phyloP scores from a whole-genome alignment of 1,140 invertebrate genomes.

The Myzus persicae region DNA sequence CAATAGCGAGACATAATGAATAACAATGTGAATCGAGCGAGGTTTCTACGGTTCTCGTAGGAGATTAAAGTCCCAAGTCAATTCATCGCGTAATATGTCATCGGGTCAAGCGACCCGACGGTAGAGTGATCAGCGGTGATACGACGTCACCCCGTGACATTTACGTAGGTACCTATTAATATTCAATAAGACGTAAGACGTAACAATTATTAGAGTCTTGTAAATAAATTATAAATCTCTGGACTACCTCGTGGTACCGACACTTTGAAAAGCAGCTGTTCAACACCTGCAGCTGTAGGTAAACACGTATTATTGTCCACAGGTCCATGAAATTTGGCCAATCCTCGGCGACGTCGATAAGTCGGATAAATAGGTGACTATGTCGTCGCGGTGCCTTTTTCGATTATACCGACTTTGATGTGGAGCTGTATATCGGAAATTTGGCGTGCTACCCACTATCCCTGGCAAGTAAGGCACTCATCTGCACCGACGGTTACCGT shows the following conservation, averaged over 20 bases:
- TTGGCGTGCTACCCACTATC: not conserved
- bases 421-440: not conserved
- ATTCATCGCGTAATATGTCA: not conserved
- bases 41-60: too few species aligned
- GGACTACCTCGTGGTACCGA: too few species aligned
- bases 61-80: too few species aligned
- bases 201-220: too few species aligned
- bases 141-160: too few species aligned
- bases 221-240: too few species aligned
- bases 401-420: not conserved
- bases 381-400: not conserved
- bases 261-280: not conserved
- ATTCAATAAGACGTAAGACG: too few species aligned
- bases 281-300: too few species aligned
- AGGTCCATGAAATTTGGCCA: not conserved
- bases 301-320: not conserved
- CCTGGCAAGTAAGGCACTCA: not conserved
- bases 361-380: not conserved
- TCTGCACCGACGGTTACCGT: too few species aligned
- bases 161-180: too few species aligned
- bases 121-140: not conserved
- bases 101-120: not conserved
- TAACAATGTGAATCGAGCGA: too few species aligned
- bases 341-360: not conserved
- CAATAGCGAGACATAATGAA: not conserved